Evolutionary conservation across 1,140 invertebrate genomes (phyloP), one percentile per base, ranked within the genome.

Genomic region (Trachymyrmex cornetzi): DNA sequence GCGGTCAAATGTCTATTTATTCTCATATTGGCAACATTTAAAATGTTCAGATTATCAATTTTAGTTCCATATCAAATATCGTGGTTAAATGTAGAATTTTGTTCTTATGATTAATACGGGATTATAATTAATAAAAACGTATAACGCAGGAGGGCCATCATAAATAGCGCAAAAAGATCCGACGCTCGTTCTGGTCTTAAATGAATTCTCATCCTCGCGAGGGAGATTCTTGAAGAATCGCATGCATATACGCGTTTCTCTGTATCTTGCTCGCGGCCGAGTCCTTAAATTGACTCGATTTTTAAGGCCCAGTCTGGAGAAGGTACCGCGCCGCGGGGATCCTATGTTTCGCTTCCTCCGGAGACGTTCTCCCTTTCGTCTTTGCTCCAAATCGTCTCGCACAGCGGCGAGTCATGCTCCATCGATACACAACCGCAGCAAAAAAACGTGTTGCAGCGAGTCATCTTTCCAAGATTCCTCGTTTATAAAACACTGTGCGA

Each of bases 231-330:
- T 90, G 80, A 88, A 85, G 88, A 77, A 90, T 90, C 80, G 86
- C 88, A 90, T 81, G 88, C 86, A 71, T 81, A 75, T 16, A 66
- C 85, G 86, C 89, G 89, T 88, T 88, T 81, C 87, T 86, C 61
- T 61, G 86, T 79, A 85, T 72, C 66, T 74, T 85, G 84, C 69
- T 74, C 69, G 53, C 86, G 87, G 89, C 87, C 85, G 69, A 90
- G 82, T 86, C 87, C 82, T 91, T 92, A 92, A 92, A 92, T 92
- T 77, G 90, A 91, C 82, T 87, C 91, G 88, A 92, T 92, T 92
- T 92, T 92, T 92, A 91, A 92, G 88, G 88, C 57, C 86, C 90
- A 14, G 53, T 69, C 88, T 22, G 77, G 59, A 72, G 85, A 64
- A 89, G 85, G 75, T 74, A 66, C 71, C 77, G 87, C 91, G 74